Evolutionary conservation across 2,797 vertebrate species (phyloP), one percentile per base, ranked within the genome.

Genomic region (Oryzias sinensis): DNA sequence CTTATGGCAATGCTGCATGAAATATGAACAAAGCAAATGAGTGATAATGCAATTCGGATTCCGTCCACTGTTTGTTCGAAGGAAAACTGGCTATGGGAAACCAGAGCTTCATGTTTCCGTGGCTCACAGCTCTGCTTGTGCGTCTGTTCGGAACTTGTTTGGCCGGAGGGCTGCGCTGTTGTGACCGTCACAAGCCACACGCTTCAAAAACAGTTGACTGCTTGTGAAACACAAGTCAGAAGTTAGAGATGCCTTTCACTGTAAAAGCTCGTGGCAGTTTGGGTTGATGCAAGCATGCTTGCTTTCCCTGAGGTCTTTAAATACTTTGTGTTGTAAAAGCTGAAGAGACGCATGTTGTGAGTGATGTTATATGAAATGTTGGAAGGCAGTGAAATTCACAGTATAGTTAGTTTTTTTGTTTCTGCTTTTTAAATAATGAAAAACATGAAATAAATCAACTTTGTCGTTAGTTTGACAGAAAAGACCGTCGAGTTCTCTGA

Each of bases 401-500:
- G 6, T 6, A 2, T n/a, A 6, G 7, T 22, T 16, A 25, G 5
- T 6, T 43, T 42, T 41, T 15, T 33, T 16, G 14, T 7, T 27
- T 27, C 9, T 44, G 3, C 24, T 6, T 24, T 44, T 54, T 27
- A 11, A 53, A 25, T 42, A 2, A 5, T 43, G 7, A 24, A 53
- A 2, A 42, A 24, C 22, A 42, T 18, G 2, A 24, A 53, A 16
- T 15, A 25, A 5, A 5, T 11, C 8, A 22, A 9, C 1, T 4
- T 53, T 15, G 16, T 24, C 14, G 43, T 11, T 17, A 7, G 20
- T 22, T 16, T 63, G 24, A 74, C 65, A 75, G 43, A 65, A 15
- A 40, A 17, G 42, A 43, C 66, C 59, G 72, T 79, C 70, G 77
- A 27, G 41, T 42, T 43, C 58, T 24, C 52, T 55, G 50, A 64